phyloP scores from a whole-genome alignment of 2,888 invertebrate species.

The Melanostoma scalare region DNA sequence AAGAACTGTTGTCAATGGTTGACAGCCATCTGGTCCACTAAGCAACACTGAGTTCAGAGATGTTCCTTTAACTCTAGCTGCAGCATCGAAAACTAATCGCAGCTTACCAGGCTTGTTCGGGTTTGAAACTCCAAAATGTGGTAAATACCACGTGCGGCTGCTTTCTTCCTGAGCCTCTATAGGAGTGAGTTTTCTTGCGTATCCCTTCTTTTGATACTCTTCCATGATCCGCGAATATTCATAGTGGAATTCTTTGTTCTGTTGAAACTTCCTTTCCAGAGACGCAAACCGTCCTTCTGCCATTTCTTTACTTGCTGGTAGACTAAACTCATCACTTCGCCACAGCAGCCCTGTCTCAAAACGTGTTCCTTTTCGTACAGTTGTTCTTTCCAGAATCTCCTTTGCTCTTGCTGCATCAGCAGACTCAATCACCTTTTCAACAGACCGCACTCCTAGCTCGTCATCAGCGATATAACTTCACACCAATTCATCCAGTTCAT shows the following conservation, averaged over 20 bases:
- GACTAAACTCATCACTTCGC: constrained; percentile 20
- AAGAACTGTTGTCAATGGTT: constrained; percentile 74
- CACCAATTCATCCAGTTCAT: too few species aligned
- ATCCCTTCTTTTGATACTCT: constrained; percentile 70
- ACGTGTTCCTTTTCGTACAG: constrained; percentile 3
- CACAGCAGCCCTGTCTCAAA: constrained; percentile 54
- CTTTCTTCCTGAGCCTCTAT: constrained; percentile 38
- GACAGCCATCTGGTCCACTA: too few species aligned
- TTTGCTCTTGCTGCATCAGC: constrained; percentile 32
- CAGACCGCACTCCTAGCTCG: constrained; percentile 4
- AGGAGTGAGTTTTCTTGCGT: constrained; percentile 56
- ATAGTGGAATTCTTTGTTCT: constrained; percentile 41
- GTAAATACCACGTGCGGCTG: constrained; percentile 74
- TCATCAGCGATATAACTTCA: constrained; percentile 11
- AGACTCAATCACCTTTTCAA: constrained; percentile 4
- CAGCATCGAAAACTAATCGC: constrained; percentile 76
- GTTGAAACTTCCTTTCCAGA: constrained; percentile 64
- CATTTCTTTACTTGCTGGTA: constrained; percentile 54
- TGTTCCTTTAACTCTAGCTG: constrained; percentile 71
- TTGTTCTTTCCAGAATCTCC: constrained; percentile 14
- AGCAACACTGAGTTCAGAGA: constrained; percentile 76
- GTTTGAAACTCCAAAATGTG: constrained; percentile 72
- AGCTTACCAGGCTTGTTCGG: constrained; percentile 75
- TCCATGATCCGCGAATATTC: constrained; percentile 54
- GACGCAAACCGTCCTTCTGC: constrained; percentile 61